A percentile compares a stretch with the other conserved stretches of the same genome.
These are phyloP conservation scores for Chelonus insularis DNA, from an alignment of 1,140 invertebrate species.

Conservation along the genomic window DNA sequence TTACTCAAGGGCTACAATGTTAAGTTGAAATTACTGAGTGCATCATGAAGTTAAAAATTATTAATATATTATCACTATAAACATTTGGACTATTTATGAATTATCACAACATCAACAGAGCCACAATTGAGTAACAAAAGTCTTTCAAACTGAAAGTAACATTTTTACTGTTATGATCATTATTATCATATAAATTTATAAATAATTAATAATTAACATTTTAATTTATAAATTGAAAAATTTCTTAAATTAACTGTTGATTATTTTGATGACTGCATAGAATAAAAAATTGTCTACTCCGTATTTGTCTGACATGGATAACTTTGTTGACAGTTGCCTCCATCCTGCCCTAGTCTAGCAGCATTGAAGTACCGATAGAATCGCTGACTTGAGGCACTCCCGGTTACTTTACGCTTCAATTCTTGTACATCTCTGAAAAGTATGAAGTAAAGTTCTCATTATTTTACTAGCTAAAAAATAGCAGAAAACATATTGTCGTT, in stretches of 20 bases:
- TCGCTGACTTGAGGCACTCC: constrained; percentile 71
- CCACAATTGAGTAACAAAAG: constrained; percentile 29
- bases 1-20: constrained; percentile 30
- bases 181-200: neutral
- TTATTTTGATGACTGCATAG: constrained; percentile 10
- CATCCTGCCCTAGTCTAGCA: constrained; percentile 79
- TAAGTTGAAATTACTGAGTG: constrained; percentile 27
- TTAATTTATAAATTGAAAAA: too few species aligned
- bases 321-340: constrained; percentile 70
- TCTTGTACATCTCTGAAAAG: constrained; percentile 72
- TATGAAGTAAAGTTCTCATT: constrained; percentile 31
- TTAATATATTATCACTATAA: too few species aligned
- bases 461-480: too few species aligned
- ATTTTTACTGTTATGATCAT: constrained; percentile 1
- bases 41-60: too few species aligned
- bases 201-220: constrained; percentile 5
- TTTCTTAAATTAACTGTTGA: constrained; percentile 2
- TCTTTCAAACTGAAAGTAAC: constrained; percentile 9
- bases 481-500: too few species aligned
- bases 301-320: constrained; percentile 72
- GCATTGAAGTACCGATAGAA: constrained; percentile 80
- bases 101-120: constrained; percentile 28
- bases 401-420: constrained; percentile 66
- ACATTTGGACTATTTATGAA: neutral
- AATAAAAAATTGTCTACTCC: constrained; percentile 39